Percentiles rank a stretch among this genome's conserved stretches.
phyloP scores from a whole-genome alignment of 2,797 vertebrate genomes.

The Chloroceryle amazona region DNA sequence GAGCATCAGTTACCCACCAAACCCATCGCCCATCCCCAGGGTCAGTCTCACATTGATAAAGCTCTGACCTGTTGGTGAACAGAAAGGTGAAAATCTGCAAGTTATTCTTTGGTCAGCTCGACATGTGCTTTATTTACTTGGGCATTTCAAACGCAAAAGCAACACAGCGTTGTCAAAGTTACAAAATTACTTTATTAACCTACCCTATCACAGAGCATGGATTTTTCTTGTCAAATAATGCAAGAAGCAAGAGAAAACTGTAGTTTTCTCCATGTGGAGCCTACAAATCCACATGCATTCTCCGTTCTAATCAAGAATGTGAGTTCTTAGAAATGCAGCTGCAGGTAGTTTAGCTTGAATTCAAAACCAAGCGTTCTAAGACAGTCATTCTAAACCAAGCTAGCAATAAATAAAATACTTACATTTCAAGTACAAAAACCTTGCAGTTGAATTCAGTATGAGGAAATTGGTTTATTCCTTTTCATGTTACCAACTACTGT shows the following conservation, averaged over 20 bases:
- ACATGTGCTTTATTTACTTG: not conserved
- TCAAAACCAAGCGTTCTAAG: conserved; percentile 38
- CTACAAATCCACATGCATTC: conserved; percentile 15
- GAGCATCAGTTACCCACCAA: not conserved
- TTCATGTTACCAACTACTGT: conserved; percentile 64
- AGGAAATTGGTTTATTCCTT: conserved; percentile 75
- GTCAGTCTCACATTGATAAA: not conserved
- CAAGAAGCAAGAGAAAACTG: conserved; percentile 41
- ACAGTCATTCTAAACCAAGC: conserved; percentile 49
- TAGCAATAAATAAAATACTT: conserved; percentile 94
- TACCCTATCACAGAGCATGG: conserved; percentile 17
- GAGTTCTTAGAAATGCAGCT: not conserved
- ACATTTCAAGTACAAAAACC: conserved; percentile 90
- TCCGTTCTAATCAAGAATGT: not conserved
- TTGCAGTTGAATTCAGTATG: conserved; percentile 84
- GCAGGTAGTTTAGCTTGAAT: conserved; percentile 18
- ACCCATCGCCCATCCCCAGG: not conserved
- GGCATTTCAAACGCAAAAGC: not conserved
- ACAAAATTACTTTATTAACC: conserved; percentile 47
- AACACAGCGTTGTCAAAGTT: not conserved
- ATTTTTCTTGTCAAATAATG: conserved; percentile 38
- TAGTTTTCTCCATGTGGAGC: not conserved
- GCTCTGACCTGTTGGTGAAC: not conserved
- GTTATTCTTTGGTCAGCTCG: not conserved
- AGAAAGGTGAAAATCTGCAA: not conserved